phyloP scores from a whole-genome alignment of 2,113 vertebrate species.

The Brachyistius frenatus region DNA sequence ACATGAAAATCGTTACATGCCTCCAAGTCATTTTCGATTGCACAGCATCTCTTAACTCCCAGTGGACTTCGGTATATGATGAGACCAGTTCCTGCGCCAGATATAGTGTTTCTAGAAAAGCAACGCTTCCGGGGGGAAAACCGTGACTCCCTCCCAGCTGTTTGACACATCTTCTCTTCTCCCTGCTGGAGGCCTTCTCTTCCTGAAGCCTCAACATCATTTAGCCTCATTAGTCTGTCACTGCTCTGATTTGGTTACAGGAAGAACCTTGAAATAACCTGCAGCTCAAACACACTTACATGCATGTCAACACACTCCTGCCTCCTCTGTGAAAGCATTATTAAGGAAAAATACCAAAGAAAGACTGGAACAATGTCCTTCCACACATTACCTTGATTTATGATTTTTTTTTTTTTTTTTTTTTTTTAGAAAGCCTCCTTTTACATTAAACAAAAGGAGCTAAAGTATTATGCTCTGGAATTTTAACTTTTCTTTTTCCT shows the following conservation, averaged over 20 bases:
- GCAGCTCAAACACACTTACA: constrained; percentile 18
- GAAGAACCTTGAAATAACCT: constrained; percentile 73
- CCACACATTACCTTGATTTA: not conserved
- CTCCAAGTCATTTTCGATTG: not conserved
- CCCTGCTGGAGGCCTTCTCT: constrained; percentile 42
- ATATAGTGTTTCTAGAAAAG: constrained; percentile 51
- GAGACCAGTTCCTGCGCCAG: constrained; percentile 19
- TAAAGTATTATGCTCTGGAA: too few species aligned
- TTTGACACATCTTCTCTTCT: constrained; percentile 60
- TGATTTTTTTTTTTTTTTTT: not conserved
- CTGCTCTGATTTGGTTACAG: constrained; percentile 76
- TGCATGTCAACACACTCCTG: constrained; percentile 8
- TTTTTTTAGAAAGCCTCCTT: too few species aligned
- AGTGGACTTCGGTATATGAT: not conserved
- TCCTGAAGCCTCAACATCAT: constrained; percentile 76
- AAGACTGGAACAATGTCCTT: not conserved
- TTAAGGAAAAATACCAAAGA: constrained; percentile 5
- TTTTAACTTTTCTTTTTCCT: too few species aligned
- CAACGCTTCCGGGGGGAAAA: constrained; percentile 36
- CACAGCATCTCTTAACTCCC: not conserved
- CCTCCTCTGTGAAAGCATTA: constrained; percentile 13
- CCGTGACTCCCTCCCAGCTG: constrained; percentile 39
- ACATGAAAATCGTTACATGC: constrained; percentile 26
- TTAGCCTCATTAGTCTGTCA: constrained; percentile 82
- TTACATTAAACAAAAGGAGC: too few species aligned